Evolutionary conservation across 1,140 invertebrate genomes (phyloP).

Genomic region (Drosophila pruinosa): DNA sequence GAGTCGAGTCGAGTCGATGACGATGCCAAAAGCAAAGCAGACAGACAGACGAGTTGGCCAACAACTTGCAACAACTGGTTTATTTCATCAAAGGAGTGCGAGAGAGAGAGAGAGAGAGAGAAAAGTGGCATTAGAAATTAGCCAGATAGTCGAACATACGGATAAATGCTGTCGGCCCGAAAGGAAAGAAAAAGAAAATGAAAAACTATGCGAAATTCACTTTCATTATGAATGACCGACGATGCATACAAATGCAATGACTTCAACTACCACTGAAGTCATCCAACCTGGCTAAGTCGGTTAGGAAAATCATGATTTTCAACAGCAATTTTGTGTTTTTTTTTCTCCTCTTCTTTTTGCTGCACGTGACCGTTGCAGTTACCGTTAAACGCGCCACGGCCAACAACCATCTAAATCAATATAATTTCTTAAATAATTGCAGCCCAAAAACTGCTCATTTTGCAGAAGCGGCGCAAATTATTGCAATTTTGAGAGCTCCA

Average conservation of each 20-base stretch:
- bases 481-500: not conserved
- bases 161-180: constrained; percentile 16
- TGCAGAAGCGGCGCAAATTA: not conserved
- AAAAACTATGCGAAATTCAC: constrained; percentile 77
- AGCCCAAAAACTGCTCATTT: not conserved
- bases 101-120: not conserved
- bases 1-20: constrained; percentile 36
- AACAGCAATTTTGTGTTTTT: too few relatives aligned
- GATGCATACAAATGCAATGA: constrained; percentile 70
- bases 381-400: not conserved
- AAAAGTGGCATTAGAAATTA: constrained; percentile 70
- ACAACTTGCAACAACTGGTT: constrained; percentile 62
- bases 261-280: constrained; percentile 44
- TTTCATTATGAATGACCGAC: constrained; percentile 76
- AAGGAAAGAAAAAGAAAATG: constrained; percentile 9
- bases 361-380: constrained; percentile 23
- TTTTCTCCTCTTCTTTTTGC: too few relatives aligned
- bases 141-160: constrained; percentile 43
- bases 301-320: constrained; percentile 63
- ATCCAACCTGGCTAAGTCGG: constrained; percentile 71
- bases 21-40: constrained; percentile 60
- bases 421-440: constrained; percentile 1
- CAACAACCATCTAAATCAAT: not conserved
- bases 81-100: not conserved
- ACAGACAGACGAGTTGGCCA: constrained; percentile 20